Evolutionary conservation across 1,140 invertebrate genomes (phyloP), one percentile per base, ranked within the genome.

Genomic region (Bombus breviceps): DNA sequence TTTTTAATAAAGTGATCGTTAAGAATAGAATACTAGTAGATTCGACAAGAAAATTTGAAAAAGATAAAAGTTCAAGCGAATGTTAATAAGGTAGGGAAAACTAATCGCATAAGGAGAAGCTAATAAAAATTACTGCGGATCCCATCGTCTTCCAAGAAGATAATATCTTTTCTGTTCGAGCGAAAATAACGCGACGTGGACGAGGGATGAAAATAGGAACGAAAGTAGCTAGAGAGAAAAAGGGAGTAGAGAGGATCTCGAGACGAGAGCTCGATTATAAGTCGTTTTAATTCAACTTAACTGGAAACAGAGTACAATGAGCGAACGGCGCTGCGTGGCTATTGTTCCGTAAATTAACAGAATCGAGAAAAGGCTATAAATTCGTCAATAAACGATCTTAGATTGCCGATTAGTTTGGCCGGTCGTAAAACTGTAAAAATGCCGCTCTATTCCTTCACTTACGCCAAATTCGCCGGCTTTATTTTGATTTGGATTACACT

Each of bases 131-230:
- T 72, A 64, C 59, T 68, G 79, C 75, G 81, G 47, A 66, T 66
- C 73, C 71, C 66, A 66, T 47, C 82, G 82, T 80, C 69, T 86
- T 88, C 82, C 59, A 25, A 77, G 83, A 86, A 90, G 86, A 86
- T 89, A 88, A 85, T 90, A 90, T 88, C 85, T 87, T 81, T 89
- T 81, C 81, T 85, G 66, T 62, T 64, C 62, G 86, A 74, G 89
- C 82, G 77, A 89, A 90, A 90, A 89, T 90, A 90, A 90, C 89
- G 88, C 81, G 85, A 76, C 78, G 43, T 10, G 47, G 25, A 32
- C 57, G 78, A 80, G 82, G 82, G 88, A 87, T 90, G 88, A 71
- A 90, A 89, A 90, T 90, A 90, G 86, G 83, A 90, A 90, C 80
- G 88, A 88, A 77, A 90, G 79, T 81, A 43, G 71, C 86, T 73